phyloP scores from a whole-genome alignment of 2,113 vertebrate genomes.

The Muscicapa adusta region DNA sequence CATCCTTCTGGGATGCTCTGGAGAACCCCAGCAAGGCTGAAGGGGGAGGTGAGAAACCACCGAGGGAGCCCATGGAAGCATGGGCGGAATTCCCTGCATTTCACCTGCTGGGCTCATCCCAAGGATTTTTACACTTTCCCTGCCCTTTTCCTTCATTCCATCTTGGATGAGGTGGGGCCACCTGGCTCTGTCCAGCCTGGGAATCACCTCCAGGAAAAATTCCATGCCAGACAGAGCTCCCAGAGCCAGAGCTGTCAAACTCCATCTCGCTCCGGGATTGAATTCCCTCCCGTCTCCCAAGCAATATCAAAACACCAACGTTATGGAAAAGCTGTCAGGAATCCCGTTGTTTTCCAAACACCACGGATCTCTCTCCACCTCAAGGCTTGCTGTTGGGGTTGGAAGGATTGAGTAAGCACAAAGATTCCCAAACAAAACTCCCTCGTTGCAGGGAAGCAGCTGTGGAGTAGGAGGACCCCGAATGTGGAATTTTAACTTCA shows the following conservation, averaged over 20 bases:
- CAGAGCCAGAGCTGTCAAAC: not conserved
- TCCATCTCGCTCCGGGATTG: rapidly evolving
- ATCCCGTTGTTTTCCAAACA: conserved; percentile 16
- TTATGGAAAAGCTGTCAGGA: not conserved
- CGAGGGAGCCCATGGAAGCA: rapidly evolving
- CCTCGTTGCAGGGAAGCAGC: conserved; percentile 10
- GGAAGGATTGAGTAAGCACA: conserved; percentile 42
- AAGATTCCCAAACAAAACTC: conserved; percentile 51
- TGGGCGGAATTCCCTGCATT: rapidly evolving
- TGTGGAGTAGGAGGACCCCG: conserved; percentile 24
- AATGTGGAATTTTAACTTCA: conserved; percentile 6
- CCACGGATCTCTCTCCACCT: conserved; percentile 21
- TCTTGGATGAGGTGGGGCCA: not conserved
- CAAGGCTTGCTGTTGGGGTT: conserved; percentile 28
- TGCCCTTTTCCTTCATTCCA: not conserved
- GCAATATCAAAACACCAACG: not conserved
- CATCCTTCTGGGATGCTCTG: not conserved
- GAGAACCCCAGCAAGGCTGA: not conserved
- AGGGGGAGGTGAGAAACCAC: rapidly evolving
- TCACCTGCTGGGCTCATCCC: not conserved
- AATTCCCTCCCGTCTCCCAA: not conserved
- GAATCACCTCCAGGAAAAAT: not conserved
- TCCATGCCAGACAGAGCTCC: not conserved
- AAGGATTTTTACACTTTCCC: not conserved
- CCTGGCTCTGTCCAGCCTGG: not conserved